These are phyloP conservation scores for Mastomys natalensis DNA, from an alignment of 2,113 vertebrate species.

Conservation along the genomic window DNA sequence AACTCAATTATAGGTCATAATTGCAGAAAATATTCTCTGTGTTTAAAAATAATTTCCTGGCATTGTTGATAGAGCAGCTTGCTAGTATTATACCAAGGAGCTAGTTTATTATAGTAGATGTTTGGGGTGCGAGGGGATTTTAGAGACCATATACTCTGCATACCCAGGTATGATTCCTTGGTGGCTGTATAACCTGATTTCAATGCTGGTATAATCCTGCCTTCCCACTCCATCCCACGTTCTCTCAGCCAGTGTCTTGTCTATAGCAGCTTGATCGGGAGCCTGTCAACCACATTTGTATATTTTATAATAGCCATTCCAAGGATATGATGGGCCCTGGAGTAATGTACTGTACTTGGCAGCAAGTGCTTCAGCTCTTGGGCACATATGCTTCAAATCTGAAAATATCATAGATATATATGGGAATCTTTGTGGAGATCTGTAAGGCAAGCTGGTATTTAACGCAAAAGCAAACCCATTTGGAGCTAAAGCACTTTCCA, in stretches of 20 bases:
- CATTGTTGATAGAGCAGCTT: not conserved
- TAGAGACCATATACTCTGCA: not conserved
- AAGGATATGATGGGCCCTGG: constrained; percentile 80
- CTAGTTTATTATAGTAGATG: not conserved
- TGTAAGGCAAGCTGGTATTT: constrained; percentile 91
- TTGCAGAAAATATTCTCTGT: not conserved
- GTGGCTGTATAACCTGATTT: not conserved
- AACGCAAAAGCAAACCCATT: constrained; percentile 89
- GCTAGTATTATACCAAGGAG: not conserved
- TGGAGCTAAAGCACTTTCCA: constrained; percentile 88
- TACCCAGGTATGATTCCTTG: not conserved
- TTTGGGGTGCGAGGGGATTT: not conserved
- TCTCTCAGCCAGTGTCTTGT: constrained; percentile 4
- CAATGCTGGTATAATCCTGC: not conserved
- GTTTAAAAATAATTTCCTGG: not conserved
- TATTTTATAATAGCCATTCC: constrained; percentile 86
- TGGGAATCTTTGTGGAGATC: constrained; percentile 85
- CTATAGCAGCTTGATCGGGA: constrained; percentile 74
- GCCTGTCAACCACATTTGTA: constrained; percentile 79
- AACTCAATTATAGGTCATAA: not conserved
- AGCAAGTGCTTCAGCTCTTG: constrained; percentile 83
- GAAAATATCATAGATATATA: constrained; percentile 87
- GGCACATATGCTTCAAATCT: constrained; percentile 89
- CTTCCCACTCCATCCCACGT: not conserved
- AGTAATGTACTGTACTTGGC: constrained; percentile 85